Conservation (phyloP, 2,888 invertebrate genomes). For the Xylota sylvarum region DNA sequence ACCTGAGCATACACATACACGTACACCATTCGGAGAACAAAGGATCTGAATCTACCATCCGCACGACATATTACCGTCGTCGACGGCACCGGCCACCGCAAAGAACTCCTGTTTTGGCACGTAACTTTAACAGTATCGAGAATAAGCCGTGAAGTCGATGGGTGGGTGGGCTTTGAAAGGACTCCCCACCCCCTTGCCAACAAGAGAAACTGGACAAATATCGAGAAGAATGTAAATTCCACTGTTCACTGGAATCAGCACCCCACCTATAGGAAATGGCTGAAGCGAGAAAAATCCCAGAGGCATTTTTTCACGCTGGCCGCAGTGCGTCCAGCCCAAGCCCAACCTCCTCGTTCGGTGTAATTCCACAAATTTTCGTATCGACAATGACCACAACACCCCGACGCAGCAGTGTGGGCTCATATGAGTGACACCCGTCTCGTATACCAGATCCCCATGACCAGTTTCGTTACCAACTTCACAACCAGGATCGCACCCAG, state of each 20-base stretch:
- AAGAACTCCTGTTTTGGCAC: slow-evolving; percentile 49
- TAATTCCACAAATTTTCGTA: slow-evolving; percentile 18
- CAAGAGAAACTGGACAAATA: slow-evolving; percentile 19
- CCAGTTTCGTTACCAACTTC: slow-evolving; percentile 16
- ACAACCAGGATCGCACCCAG: slow-evolving; percentile 26
- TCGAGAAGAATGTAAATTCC: slow-evolving; percentile 6
- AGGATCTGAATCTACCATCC: slow-evolving; percentile 14
- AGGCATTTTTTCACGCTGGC: slow-evolving; percentile 32
- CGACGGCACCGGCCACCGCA: neutral
- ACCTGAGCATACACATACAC: slow-evolving; percentile 21
- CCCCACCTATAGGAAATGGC: neutral
- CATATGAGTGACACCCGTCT: slow-evolving; percentile 38
- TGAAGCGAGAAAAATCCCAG: slow-evolving; percentile 31
- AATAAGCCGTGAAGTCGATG: neutral
- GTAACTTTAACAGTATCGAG: slow-evolving; percentile 29
- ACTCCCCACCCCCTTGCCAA: neutral
- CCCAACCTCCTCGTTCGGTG: neutral
- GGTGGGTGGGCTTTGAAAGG: neutral
- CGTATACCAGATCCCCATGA: slow-evolving; percentile 18
- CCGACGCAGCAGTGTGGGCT: neutral
- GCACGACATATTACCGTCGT: slow-evolving; percentile 21
- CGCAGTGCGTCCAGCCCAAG: neutral
- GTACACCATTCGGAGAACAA: slow-evolving; percentile 26
- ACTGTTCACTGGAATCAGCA: slow-evolving; percentile 23
- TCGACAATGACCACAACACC: neutral